These are phyloP conservation scores for Cacatua alba DNA, from an alignment of 2,113 vertebrate species.

Conservation along the genomic window DNA sequence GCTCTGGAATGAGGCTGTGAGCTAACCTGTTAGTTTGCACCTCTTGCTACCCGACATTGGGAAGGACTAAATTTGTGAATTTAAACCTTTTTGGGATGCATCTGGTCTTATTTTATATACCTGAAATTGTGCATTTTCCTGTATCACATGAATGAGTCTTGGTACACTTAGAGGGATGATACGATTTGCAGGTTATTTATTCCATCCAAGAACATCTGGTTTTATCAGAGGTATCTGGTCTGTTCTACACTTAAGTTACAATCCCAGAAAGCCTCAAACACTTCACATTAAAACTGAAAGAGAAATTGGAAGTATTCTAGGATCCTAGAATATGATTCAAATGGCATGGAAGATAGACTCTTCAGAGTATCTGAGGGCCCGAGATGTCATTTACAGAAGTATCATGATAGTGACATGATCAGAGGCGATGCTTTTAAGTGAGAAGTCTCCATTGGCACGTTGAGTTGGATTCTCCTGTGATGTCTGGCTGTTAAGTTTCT, in stretches of 20 bases:
- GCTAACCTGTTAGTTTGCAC: background rate
- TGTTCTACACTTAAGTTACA: background rate
- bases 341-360: background rate
- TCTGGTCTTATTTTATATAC: background rate
- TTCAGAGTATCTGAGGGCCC: background rate
- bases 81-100: background rate
- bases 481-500: background rate
- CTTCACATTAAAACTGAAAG: constrained; percentile 1
- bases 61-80: background rate
- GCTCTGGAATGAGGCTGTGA: background rate
- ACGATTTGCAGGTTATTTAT: background rate
- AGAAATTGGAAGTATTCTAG: background rate
- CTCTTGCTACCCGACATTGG: background rate
- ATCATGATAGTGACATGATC: accelerated
- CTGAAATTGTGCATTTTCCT: background rate
- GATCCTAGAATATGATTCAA: background rate
- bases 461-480: background rate
- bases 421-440: background rate
- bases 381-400: background rate
- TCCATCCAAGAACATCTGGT: background rate
- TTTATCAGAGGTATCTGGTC: background rate
- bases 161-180: background rate
- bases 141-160: background rate
- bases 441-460: background rate
- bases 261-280: background rate